phyloP scores from a whole-genome alignment of 2,888 invertebrate species.

The Griposia aprilina region DNA sequence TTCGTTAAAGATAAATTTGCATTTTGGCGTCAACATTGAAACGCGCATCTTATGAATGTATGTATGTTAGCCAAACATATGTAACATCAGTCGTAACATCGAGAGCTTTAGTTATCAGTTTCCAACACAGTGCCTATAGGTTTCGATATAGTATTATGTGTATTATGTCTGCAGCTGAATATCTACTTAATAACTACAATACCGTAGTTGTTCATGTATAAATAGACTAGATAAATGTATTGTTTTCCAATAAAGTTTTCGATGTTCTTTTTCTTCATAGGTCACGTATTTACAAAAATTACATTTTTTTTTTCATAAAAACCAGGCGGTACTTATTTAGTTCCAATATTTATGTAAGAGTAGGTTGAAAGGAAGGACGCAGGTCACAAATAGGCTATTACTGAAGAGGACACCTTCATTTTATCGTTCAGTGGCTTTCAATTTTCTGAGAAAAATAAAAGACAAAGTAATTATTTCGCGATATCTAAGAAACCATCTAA shows the following conservation, averaged over 20 bases:
- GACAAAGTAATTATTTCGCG: constrained; percentile 25
- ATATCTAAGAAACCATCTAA: constrained; percentile 26
- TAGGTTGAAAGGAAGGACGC: constrained; percentile 23
- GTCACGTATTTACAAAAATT: constrained; percentile 8
- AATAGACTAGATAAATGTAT: background rate
- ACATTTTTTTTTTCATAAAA: constrained; percentile 21
- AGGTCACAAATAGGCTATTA: constrained; percentile 60
- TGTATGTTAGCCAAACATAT: background rate
- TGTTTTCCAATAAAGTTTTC: background rate
- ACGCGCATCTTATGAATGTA: constrained; percentile 15
- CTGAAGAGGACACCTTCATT: constrained; percentile 41
- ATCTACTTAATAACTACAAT: background rate
- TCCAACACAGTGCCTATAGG: background rate
- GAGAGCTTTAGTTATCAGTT: background rate
- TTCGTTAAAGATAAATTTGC: constrained; percentile 77
- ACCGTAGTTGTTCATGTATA: background rate
- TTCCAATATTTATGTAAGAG: constrained; percentile 29
- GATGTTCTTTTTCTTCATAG: background rate
- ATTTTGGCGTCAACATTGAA: constrained; percentile 64
- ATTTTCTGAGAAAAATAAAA: constrained; percentile 43
- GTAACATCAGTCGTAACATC: background rate
- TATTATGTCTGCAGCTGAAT: background rate
- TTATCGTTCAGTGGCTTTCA: constrained; percentile 44
- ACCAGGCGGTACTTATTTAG: background rate
- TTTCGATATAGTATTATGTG: background rate